Conservation (phyloP, 2,113 vertebrate genomes). For the Oostethus manadensis region DNA sequence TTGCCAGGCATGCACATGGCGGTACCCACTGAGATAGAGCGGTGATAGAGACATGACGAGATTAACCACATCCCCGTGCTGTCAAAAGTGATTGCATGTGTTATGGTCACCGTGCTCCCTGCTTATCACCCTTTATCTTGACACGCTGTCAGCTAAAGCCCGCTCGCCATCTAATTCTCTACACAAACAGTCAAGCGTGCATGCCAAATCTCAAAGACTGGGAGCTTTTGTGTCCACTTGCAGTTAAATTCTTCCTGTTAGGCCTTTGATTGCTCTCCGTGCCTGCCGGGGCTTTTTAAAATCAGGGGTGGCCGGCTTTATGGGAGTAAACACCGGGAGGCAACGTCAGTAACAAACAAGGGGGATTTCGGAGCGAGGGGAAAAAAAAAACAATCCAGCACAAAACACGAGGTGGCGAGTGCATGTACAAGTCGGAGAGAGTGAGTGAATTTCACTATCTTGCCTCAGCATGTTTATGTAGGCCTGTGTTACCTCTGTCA, state of each 20-base stretch:
- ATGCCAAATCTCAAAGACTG: slow-evolving; percentile 16
- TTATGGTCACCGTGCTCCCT: slow-evolving; percentile 49
- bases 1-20: slow-evolving; percentile 39
- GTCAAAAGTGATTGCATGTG: slow-evolving; percentile 54
- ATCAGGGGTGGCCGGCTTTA: slow-evolving; percentile 35
- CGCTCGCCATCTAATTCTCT: slow-evolving; percentile 42
- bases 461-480: slow-evolving; percentile 66
- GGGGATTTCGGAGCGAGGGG: slow-evolving; percentile 24
- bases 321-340: slow-evolving; percentile 34
- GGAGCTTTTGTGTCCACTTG: slow-evolving; percentile 28
- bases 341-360: slow-evolving; percentile 29
- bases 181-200: slow-evolving; percentile 50
- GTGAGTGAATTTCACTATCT: slow-evolving; percentile 55
- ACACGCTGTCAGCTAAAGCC: slow-evolving; percentile 50
- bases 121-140: slow-evolving; percentile 56
- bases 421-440: slow-evolving; percentile 16
- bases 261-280: slow-evolving; percentile 33
- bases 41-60: slow-evolving; percentile 49
- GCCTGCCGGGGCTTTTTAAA: slow-evolving; percentile 26
- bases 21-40: slow-evolving; percentile 48
- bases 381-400: slow-evolving; percentile 13
- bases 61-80: slow-evolving; percentile 52
- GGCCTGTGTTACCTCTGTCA: slow-evolving; percentile 45
- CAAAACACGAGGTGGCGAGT: neutral
- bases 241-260: slow-evolving; percentile 9